Evolutionary conservation across 2,797 vertebrate species (phyloP), one percentile per base, ranked within the genome.

Genomic region (Microctenopoma lineatum): DNA sequence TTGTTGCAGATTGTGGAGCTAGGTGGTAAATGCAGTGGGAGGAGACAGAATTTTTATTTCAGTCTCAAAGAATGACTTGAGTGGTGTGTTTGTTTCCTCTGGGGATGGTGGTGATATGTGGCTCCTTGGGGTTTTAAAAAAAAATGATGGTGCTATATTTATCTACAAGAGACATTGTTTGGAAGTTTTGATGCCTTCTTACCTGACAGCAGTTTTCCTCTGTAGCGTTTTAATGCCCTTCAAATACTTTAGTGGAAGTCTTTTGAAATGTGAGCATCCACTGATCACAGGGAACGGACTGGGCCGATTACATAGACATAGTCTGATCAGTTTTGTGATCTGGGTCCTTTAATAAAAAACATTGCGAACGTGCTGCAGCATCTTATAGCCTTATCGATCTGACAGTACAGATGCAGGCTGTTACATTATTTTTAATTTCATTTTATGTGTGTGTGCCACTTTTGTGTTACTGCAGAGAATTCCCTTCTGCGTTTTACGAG

Each of bases 401-500:
- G 18, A 4, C 34, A 16, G 50, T 59, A 41, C 34, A 67, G 39
- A 63, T 2, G 12, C 27, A 36, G 48, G 53, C 25, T 45, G 16
- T 51, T 38, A 52, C 32, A 36, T 16, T 58, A 25, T 34, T 34
- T 21, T 15, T 9, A 50, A 34, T 13, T 42, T 66, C 3, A 3
- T 26, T 39, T 26, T 47, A 1, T 7, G 57, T 7, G 32, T 56
- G 36, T 42, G 10, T 57, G 52, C 52, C 29, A 46, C 13, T 73
- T 7, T 54, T 68, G 12, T 87, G 52, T 82, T 72, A 65, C 54
- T 65, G 67, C 83, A 95, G 94, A 95, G 92, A 98, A 96, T 86
- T 97, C 97, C 73, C 91, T 98, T 61, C 93, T 99, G 89, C 96
- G 96, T 50, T 99, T 97, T 63, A 96, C 96, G 64, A 97, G 96